These are phyloP conservation scores for Echiichthys vipera DNA, from an alignment of 2,797 vertebrate species.

Conservation along the genomic window DNA sequence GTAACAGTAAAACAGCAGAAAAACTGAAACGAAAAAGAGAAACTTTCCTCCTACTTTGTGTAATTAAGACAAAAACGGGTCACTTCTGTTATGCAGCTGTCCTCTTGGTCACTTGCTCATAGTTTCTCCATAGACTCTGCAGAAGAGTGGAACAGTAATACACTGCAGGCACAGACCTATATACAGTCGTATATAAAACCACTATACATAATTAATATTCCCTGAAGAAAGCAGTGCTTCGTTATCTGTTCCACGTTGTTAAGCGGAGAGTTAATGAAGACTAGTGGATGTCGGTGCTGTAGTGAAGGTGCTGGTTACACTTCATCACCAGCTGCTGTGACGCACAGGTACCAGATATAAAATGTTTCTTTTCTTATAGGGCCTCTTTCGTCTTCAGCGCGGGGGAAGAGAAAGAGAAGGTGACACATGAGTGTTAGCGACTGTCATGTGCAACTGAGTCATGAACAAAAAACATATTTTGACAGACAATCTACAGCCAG, in stretches of 20 bases:
- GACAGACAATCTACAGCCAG: neutral
- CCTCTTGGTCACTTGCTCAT: neutral
- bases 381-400: neutral
- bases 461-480: slow-evolving; percentile 14
- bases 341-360: slow-evolving; percentile 39
- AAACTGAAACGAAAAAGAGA: neutral
- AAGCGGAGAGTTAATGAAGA: slow-evolving; percentile 42
- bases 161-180: slow-evolving; percentile 12
- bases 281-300: neutral
- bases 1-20: neutral
- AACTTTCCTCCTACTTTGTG: neutral
- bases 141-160: slow-evolving; percentile 5
- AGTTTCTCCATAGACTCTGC: neutral
- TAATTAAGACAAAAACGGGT: neutral
- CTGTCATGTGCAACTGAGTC: slow-evolving; percentile 19
- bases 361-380: neutral
- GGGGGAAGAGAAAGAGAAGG: neutral
- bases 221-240: slow-evolving; percentile 42
- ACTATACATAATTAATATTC: slow-evolving; percentile 67
- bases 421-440: slow-evolving; percentile 5
- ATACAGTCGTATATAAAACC: slow-evolving; percentile 28
- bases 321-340: slow-evolving; percentile 31
- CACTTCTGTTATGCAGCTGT: neutral
- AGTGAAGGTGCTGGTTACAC: slow-evolving; percentile 44
- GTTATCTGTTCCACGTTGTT: slow-evolving; percentile 44